These are phyloP conservation scores for Miniopterus natalensis DNA, from an alignment of 2,113 vertebrate genomes.

Conservation along the genomic window DNA sequence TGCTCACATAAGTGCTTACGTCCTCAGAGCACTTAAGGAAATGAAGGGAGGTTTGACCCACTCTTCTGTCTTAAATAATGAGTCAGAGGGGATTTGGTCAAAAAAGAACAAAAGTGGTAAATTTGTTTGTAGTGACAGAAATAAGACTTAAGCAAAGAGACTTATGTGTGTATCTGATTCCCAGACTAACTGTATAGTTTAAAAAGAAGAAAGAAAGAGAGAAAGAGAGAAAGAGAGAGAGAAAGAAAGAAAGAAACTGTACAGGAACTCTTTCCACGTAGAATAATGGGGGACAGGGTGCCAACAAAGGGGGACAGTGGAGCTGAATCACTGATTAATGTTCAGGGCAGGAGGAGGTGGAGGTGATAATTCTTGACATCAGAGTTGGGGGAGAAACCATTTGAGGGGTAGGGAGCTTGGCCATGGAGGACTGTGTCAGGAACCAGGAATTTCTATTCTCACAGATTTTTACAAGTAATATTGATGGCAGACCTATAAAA, in stretches of 20 bases:
- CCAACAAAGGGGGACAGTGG: not conserved
- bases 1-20: not conserved
- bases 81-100: not conserved
- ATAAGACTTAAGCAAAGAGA: not conserved
- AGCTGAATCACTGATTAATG: rapidly evolving
- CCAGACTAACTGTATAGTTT: not conserved
- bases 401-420: rapidly evolving
- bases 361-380: rapidly evolving
- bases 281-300: not conserved
- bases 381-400: too few species aligned
- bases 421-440: too few species aligned
- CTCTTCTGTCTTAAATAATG: slow-evolving; percentile 29
- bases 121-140: slow-evolving; percentile 47
- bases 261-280: not conserved
- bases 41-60: not conserved
- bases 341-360: too few species aligned
- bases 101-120: not conserved
- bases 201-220: not conserved
- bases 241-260: not conserved
- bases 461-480: not conserved
- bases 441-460: not conserved
- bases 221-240: not conserved
- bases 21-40: slow-evolving; percentile 11
- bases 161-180: not conserved
- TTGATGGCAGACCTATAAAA: not conserved